Evolutionary conservation across 2,888 invertebrate genomes (phyloP), one percentile per base, ranked within the genome.

Genomic region (Nesidiocoris tenuis): DNA sequence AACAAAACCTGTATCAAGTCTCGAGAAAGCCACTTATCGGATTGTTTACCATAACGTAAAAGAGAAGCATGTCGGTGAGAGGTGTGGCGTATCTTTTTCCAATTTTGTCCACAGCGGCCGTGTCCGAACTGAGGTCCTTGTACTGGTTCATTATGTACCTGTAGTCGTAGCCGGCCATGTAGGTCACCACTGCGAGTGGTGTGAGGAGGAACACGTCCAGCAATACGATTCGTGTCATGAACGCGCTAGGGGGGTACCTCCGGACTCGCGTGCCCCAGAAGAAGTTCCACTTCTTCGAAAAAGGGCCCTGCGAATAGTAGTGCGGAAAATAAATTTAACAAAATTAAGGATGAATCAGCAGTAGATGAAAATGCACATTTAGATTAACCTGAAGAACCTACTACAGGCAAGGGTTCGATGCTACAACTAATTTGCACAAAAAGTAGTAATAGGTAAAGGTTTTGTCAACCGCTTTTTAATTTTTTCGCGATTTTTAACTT

Each of bases 221-320:
- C 0, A 70, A 18, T 18, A 70, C 25, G 1, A 70, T 19, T 16
- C 19, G 25, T n/a, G 61, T 17, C 1, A 70, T 25, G 24, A 59
- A 70, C 18, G 70, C 70, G 24, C 70, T 61, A 16, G 70, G 70
- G 1, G 70, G 70, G 18, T 57, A 70, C 25, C 70, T 18, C 0
- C 54, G 12, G 61, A 70, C 25, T 16, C 70, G 70, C 0, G 59
- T 25, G 2, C 70, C 61, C 70, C 70, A 70, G 25, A 70, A 59
- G 9, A 70, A 70, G 61, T 70, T 70, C 70, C 70, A 70, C 18
- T 61, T 70, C 25, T 70, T 70, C n/a, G 70, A 59, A 16, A 70
- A 59, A 1, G 70, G 70, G 19, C 59, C 70, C 70, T 70, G 59
- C 16, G 61, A 59, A 16, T 5, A 18, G 12, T 54, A n/a, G n/a